Base-by-base conservation (phyloP, 2,797 vertebrate genomes). In the Gouania willdenowi region DNA sequence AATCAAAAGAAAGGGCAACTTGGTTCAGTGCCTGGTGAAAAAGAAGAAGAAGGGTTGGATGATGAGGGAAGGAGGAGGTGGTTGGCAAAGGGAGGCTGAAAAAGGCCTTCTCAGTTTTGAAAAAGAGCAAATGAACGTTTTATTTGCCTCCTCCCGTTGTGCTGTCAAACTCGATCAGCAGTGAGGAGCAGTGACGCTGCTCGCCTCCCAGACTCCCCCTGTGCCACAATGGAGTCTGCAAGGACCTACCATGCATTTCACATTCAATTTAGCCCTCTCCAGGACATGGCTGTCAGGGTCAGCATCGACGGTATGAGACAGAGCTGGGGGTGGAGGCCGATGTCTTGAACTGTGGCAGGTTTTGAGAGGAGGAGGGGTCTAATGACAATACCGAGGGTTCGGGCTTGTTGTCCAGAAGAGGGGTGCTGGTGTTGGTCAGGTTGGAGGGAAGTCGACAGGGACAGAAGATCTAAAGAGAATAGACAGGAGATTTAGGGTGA, bases 141-240 rank as follows among this genome's bases (percentile, higher is more conserved):
- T 91, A 88, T 92, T 93, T 92, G 90, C 94, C 91, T 92, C 83
- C 85, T 90, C 87, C 93, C 91, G 91, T 94, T 66, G 75, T 89
- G 92, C 96, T 98, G 96, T 98, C 96, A 98, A 93, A 92, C 93
- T 95, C 89, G 89, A 98, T 98, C 95, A 97, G 92, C 85, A 87
- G 83, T 89, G 87, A 87, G 77, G 79, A 81, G 66, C 73, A 65
- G 80, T 88, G 89, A 89, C 79, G 83, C 77, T 83, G 75, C 83
- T 86, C 71, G 77, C 82, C 80, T 87, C 82, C 81, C 84, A 87
- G 83, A 85, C 82, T 88, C 85, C 77, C 79, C 71, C 78, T 67
- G 64, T 56, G 68, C n/a, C 93, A 97, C 96, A 98, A 98, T 86
- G 79, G 83, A 77, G 82, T 93, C 93, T 90, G 88, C 75, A 60